phyloP scores from a whole-genome alignment of 2,113 vertebrate genomes.

The Mustelus asterias region DNA sequence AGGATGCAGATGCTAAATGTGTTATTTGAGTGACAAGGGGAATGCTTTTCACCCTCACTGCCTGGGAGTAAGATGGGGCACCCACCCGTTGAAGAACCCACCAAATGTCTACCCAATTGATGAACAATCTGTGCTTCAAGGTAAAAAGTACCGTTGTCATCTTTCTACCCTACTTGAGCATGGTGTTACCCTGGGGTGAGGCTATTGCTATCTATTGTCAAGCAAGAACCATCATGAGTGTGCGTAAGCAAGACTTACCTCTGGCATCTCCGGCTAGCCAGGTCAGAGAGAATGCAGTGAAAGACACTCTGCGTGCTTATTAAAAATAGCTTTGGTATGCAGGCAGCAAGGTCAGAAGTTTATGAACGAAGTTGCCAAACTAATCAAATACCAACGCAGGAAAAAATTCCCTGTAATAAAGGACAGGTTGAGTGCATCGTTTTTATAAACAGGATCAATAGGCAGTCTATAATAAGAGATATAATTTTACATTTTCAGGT shows the following conservation, averaged over 20 bases:
- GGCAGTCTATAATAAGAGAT: not conserved
- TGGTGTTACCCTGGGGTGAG: not conserved
- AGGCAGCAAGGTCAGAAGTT: not conserved
- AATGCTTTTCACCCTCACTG: not conserved
- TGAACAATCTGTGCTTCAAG: not conserved
- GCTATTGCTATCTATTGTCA: not conserved
- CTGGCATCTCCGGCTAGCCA: not conserved
- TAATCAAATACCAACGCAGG: conserved; percentile 8
- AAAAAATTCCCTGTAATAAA: conserved; percentile 14
- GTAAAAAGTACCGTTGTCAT: not conserved
- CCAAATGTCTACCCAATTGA: not conserved
- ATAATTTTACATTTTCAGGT: conserved; percentile 31
- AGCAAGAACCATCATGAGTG: not conserved
- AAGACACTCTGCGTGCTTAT: not conserved
- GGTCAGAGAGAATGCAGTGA: not conserved
- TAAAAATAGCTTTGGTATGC: not conserved
- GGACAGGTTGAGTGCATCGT: not conserved
- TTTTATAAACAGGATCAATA: conserved; percentile 12
- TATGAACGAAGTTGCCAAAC: not conserved
- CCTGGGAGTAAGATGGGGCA: not conserved
- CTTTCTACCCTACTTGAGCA: not conserved
- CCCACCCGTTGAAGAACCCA: not conserved
- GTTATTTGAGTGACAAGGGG: not conserved
- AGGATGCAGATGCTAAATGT: not conserved
- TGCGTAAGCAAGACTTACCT: not conserved